Base-by-base conservation (phyloP, 64 coral and sea anemone species). In the Porites australiensis region DNA sequence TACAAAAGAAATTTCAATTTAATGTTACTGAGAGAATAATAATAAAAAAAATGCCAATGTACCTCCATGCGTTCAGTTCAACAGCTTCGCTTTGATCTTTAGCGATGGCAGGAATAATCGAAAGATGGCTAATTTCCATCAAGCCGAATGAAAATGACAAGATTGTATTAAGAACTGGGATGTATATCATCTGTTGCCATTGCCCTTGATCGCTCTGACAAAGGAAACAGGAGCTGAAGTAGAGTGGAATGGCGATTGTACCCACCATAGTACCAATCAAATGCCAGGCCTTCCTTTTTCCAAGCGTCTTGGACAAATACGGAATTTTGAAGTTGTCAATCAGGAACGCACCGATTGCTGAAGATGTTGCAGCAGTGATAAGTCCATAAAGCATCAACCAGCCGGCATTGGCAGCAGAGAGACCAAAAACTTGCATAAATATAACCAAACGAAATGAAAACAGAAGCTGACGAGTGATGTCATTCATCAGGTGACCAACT, bases 231-330 rank as follows among this genome's bases (percentile, higher is more conserved):
- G 54, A 57, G 54, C 54, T 57, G 54, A 57, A 57, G 54, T 57
- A 57, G 1, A 57, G 54, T 57, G 54, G 54, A 9, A 57, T 12
- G 14, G n/a, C 6, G 3, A 76, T 44, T 76, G 73, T 45, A 5
- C 7, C 13, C 12, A 76, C 18, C 13, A 76, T 4, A 14, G 73
- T 76, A 4, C 13, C 73, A 76, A 50, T 18, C 73, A 76, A 51
- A 76, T 76, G 73, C 73, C 73, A 76, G 6, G 73, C 16, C 73
- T 76, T 76, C 46, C 47, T 76, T 51, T 13, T 76, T 16, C 73
- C 73, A 50, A 76, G 44, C 73, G 49, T 76, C 46, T 15, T 3
- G 46, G 73, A 76, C 45, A 76, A 14, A 16, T 19, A 76, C 19
- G 73, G 45, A 7, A 76, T 4, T 7, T 57, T 12, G 54, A 57